Evolutionary conservation across 2,888 invertebrate species (phyloP).

Genomic region (Falcaria lacertinaria): DNA sequence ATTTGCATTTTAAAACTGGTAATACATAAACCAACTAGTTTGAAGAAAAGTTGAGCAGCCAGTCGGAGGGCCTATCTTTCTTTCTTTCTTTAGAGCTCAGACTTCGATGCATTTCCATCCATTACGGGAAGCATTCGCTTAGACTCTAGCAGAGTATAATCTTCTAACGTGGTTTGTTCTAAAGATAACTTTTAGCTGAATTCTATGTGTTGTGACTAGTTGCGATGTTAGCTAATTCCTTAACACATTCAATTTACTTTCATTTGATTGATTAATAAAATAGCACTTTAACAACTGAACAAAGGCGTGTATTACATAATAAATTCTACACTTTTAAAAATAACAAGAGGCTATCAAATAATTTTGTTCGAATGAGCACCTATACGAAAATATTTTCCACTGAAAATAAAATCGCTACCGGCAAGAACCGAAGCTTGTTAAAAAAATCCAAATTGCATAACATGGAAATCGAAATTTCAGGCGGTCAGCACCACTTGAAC

Average conservation of each 20-base stretch:
- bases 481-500: neutral
- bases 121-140: neutral
- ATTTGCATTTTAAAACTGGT: neutral
- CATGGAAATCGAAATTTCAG: neutral
- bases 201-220: too few species aligned
- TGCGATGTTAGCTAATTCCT: too few species aligned
- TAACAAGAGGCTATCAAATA: too few species aligned
- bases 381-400: too few species aligned
- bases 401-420: neutral
- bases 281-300: too few species aligned
- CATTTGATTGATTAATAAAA: too few species aligned
- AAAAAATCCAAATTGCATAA: neutral
- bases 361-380: too few species aligned
- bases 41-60: constrained; percentile 19
- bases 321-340: too few species aligned
- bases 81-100: constrained; percentile 11
- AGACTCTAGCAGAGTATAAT: too few species aligned
- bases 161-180: neutral
- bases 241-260: too few species aligned
- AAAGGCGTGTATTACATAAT: too few species aligned
- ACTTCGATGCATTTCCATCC: neutral
- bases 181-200: neutral
- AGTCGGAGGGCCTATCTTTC: constrained; percentile 13
- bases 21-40: constrained; percentile 4
- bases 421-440: neutral